Conservation (phyloP, 1,140 invertebrate genomes). For the Mercenaria mercenaria region DNA sequence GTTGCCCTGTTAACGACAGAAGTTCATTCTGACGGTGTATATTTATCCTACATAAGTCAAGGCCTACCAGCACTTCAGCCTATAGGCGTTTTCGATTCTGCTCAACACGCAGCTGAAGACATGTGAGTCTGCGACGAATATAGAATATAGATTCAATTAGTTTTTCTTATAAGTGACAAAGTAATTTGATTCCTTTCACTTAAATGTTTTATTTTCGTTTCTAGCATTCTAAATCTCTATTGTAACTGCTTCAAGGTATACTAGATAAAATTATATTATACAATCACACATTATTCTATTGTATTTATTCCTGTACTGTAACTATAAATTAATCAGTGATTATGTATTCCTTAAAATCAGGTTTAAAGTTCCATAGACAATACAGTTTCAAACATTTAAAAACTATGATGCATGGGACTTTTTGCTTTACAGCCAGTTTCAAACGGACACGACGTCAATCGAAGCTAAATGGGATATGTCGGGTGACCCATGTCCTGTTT, state of each 20-base stretch:
- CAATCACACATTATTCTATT: no score
- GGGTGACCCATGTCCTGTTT: conserved; percentile 71
- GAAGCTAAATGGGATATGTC: conserved; percentile 67
- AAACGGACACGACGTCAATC: conserved; percentile 44
- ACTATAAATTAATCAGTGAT: no score
- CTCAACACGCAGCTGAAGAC: conserved; percentile 56
- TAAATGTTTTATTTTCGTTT: neutral
- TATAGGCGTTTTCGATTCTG: conserved; percentile 65
- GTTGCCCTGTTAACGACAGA: conserved; percentile 65
- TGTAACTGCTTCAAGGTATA: no score
- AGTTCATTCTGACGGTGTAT: conserved; percentile 71
- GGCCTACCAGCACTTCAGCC: conserved; percentile 59
- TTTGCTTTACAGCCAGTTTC: conserved; percentile 58
- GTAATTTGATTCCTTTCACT: neutral
- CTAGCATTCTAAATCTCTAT: no score
- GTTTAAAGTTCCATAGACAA: no score
- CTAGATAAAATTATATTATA: no score
- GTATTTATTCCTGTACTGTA: no score
- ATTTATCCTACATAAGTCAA: conserved; percentile 71
- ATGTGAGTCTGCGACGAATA: conserved; percentile 71
- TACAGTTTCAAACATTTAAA: no score
- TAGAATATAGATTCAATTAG: neutral
- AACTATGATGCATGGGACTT: no score
- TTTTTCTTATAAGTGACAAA: no score
- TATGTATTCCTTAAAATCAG: no score